Conservation (phyloP, 2,113 vertebrate species). For the zebrafish (Danio rerio) region DNA sequence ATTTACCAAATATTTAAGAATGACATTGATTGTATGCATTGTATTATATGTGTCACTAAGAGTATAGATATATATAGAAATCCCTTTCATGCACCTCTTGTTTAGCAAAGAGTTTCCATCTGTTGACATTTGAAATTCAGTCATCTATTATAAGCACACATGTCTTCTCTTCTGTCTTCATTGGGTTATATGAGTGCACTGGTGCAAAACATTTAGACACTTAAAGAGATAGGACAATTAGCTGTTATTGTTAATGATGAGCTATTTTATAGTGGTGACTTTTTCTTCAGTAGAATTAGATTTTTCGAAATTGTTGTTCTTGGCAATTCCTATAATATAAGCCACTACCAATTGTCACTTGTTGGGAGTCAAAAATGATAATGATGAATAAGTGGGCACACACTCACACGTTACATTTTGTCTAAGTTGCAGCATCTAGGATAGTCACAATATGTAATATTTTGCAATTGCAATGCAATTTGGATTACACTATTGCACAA, state of each 20-base stretch:
- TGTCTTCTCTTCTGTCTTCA: not conserved
- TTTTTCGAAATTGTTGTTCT: too few species aligned
- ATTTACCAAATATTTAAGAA: not conserved
- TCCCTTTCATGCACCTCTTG: not conserved
- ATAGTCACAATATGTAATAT: too few species aligned
- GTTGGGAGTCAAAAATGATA: too few species aligned
- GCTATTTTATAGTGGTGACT: too few species aligned
- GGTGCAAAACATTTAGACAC: not conserved
- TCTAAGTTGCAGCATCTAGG: too few species aligned
- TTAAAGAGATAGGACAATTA: not conserved
- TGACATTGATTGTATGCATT: not conserved
- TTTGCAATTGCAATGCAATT: not conserved
- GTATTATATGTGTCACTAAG: not conserved
- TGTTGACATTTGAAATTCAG: constrained; percentile 24
- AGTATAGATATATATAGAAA: not conserved
- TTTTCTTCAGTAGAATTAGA: not conserved
- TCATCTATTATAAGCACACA: constrained; percentile 5
- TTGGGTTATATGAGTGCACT: not conserved
- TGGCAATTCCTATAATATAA: too few species aligned
- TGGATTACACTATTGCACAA: not conserved
- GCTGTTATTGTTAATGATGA: too few species aligned
- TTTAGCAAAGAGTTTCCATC: not conserved
- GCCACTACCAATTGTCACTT: too few species aligned
- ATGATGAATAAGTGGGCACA: too few species aligned
- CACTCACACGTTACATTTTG: too few species aligned